Conservation (phyloP, 1,140 invertebrate genomes). For the Cecropterus lyciades region DNA sequence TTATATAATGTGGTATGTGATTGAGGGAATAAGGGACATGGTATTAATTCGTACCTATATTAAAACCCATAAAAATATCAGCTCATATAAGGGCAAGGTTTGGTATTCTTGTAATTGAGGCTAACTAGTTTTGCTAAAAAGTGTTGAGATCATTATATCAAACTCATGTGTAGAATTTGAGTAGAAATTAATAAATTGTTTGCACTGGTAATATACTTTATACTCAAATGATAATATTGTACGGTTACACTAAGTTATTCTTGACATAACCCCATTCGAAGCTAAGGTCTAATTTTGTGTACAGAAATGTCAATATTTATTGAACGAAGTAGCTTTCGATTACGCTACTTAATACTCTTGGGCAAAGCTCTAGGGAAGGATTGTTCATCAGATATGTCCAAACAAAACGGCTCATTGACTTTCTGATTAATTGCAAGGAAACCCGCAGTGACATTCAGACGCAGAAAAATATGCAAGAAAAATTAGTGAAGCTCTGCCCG, state of each 20-base stretch:
- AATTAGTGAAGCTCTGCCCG: slow-evolving; percentile 25
- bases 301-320: slow-evolving; percentile 29
- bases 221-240: background rate
- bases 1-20: no score
- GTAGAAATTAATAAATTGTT: no score
- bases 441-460: slow-evolving; percentile 73
- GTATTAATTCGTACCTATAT: no score
- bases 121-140: no score
- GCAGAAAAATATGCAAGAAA: slow-evolving; percentile 63
- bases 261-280: background rate
- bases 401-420: slow-evolving; percentile 81
- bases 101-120: no score
- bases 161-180: no score
- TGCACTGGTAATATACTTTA: no score
- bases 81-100: no score
- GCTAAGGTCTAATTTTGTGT: background rate
- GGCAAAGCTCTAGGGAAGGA: slow-evolving; percentile 69
- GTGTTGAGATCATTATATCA: no score
- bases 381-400: slow-evolving; percentile 75
- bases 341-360: slow-evolving; percentile 35
- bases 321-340: slow-evolving; percentile 28
- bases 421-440: slow-evolving; percentile 77
- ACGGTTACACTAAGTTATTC: background rate
- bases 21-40: no score
- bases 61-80: no score